Base-by-base conservation (phyloP, 2,113 vertebrate species). In the Loxodonta africana region DNA sequence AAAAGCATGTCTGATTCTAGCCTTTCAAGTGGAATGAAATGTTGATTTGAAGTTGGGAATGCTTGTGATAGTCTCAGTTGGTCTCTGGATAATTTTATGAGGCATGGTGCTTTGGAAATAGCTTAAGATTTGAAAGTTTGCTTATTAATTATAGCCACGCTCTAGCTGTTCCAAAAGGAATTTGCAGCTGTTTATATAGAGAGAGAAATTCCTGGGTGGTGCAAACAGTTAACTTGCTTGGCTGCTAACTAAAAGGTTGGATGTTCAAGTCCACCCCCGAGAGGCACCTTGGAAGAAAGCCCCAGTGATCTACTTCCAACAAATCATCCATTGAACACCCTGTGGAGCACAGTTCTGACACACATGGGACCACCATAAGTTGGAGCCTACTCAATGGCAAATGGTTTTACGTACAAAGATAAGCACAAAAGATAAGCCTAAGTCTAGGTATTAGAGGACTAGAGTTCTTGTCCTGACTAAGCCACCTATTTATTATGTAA, bases 61-160 rank as follows among this genome's bases (percentile, higher is more conserved):
- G 15, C 26, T 57, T 92, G n/a, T 86, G 63, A 90, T 74, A 69
- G 11, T 92, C 44, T 89, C 81, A 65, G 44, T 2, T 60, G 46
- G 15, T 57, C 62, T 96, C 84, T 41, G 77, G 92, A 90, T 81
- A 80, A 88, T 76, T 96, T 94, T 62, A 80, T 69, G 53, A 94
- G 30, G 44, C 73, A 57, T 33, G 4, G 28, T 37, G 15, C 30
- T 88, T 88, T 67, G 84, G 82, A 94, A 97, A 78, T 41, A 74
- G 78, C 48, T 65, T 0, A 87, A 71, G 48, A 78, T 87, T 57
- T 77, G n/a, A 28, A 95, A 77, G 33, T 84, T 76, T 91, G 76
- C 69, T 86, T 96, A 84, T 60, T 95, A 88, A 93, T 90, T 94
- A 87, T 46, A 87, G 60, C 17, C 74, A 77, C 1, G 9, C 12